Evolutionary conservation across 2,113 vertebrate species (phyloP).

Genomic region (Argyrosomus japonicus): DNA sequence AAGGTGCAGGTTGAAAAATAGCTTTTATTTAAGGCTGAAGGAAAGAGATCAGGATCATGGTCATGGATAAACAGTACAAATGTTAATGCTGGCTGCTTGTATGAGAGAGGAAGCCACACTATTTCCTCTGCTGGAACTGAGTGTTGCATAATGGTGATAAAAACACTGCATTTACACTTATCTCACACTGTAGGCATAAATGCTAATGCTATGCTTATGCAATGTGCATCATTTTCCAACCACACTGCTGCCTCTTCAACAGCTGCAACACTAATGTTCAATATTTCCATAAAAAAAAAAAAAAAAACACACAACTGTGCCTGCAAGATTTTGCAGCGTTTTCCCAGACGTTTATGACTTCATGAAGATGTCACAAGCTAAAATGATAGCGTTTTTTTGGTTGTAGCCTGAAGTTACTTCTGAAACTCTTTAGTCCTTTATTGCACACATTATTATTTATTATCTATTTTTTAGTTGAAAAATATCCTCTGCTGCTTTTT

Average conservation of each 20-base stretch:
- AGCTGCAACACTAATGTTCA: slow-evolving; percentile 19
- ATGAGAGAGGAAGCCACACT: not conserved
- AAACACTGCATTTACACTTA: not conserved
- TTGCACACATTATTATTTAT: not conserved
- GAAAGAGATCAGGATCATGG: not conserved
- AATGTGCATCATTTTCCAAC: slow-evolving; percentile 12
- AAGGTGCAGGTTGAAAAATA: not conserved
- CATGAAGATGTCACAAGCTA: too few species aligned
- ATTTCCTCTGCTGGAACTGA: not conserved
- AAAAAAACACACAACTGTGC: not conserved
- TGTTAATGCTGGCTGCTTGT: not conserved
- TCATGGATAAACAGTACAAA: not conserved
- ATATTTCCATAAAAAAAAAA: not conserved
- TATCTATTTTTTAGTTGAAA: not conserved
- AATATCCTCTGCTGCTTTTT: slow-evolving; percentile 9
- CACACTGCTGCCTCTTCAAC: slow-evolving; percentile 11
- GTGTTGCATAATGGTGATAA: slow-evolving; percentile 18
- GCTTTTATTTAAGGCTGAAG: not conserved
- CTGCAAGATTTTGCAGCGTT: not conserved
- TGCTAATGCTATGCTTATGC: slow-evolving; percentile 31
- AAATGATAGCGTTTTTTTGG: too few species aligned
- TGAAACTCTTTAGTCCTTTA: slow-evolving; percentile 30
- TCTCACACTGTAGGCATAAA: slow-evolving; percentile 30
- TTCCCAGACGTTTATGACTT: not conserved
- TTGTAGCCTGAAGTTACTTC: not conserved